Evolutionary conservation across 2,113 vertebrate genomes (phyloP).

Genomic region (Melanocharis versteri): DNA sequence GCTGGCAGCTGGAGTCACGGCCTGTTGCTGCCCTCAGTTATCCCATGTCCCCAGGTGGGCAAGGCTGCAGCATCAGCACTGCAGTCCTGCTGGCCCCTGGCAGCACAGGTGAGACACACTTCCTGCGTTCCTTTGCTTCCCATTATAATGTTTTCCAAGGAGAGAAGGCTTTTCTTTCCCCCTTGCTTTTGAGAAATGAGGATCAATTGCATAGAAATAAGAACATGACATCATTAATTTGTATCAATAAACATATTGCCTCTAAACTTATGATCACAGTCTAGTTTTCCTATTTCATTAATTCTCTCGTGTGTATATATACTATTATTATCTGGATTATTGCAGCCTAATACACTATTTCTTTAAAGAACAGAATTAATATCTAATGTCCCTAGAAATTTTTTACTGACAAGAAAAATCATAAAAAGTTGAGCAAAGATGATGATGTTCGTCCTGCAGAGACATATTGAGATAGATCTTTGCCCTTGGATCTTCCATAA

Average conservation of each 20-base stretch:
- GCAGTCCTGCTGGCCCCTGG: background rate
- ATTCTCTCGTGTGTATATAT: background rate
- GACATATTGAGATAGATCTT: background rate
- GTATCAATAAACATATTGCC: background rate
- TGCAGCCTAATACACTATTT: background rate
- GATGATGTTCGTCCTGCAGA: background rate
- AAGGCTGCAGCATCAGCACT: background rate
- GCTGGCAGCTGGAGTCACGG: fast-evolving
- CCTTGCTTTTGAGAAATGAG: background rate
- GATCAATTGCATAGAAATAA: background rate
- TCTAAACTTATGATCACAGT: background rate
- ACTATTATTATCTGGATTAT: background rate
- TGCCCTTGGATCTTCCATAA: background rate
- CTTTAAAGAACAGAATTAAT: background rate
- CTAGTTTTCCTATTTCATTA: background rate
- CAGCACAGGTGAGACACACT: background rate
- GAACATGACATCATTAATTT: background rate
- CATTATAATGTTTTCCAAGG: background rate
- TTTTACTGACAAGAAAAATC: background rate
- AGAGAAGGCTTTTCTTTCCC: background rate
- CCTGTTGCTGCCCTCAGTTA: background rate
- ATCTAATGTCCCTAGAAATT: background rate
- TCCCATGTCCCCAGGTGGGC: fast-evolving
- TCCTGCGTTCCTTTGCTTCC: background rate
- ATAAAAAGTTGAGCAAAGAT: background rate